A percentile compares a stretch with the other conserved stretches of the same genome.
Evolutionary conservation across 2,797 vertebrate species (phyloP).

Genomic region (Philypnodon macrostomus): DNA sequence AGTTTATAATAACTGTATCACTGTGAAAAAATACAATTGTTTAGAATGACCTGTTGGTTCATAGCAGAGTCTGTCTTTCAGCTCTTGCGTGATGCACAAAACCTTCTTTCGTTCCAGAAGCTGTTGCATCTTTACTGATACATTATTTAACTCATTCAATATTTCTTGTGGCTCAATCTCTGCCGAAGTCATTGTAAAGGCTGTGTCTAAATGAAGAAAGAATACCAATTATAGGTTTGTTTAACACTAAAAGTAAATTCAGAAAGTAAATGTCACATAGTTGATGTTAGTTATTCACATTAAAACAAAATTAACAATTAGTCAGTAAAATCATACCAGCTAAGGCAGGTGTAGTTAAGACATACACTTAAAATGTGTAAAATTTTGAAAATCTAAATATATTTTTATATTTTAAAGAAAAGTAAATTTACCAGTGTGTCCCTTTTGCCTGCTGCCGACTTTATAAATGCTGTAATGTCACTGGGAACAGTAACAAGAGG

Average conservation of each 20-base stretch:
- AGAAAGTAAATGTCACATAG: neutral
- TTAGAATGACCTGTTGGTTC: neutral
- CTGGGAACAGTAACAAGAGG: constrained; percentile 9
- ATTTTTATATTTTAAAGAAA: neutral
- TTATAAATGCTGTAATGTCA: constrained; percentile 3
- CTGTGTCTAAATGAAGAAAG: neutral
- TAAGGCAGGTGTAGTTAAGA: neutral
- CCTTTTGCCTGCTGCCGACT: constrained; percentile 1
- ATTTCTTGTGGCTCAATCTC: constrained; percentile 15
- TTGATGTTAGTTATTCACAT: neutral
- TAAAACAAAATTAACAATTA: neutral
- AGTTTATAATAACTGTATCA: no score
- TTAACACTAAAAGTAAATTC: no score
- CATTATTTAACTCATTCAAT: constrained; percentile 31
- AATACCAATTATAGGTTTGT: no score
- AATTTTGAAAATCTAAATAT: neutral
- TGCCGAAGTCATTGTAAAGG: constrained; percentile 37
- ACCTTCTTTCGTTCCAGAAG: constrained; percentile 53
- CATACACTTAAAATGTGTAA: neutral
- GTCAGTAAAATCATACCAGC: neutral
- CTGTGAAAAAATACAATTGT: no score
- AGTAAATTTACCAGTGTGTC: constrained; percentile 24
- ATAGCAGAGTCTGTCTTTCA: constrained; percentile 34
- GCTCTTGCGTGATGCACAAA: constrained; percentile 50
- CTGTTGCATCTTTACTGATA: constrained; percentile 43